Base-by-base conservation (phyloP, 2,888 invertebrate genomes). In the Oconnorella tubifera region DNA sequence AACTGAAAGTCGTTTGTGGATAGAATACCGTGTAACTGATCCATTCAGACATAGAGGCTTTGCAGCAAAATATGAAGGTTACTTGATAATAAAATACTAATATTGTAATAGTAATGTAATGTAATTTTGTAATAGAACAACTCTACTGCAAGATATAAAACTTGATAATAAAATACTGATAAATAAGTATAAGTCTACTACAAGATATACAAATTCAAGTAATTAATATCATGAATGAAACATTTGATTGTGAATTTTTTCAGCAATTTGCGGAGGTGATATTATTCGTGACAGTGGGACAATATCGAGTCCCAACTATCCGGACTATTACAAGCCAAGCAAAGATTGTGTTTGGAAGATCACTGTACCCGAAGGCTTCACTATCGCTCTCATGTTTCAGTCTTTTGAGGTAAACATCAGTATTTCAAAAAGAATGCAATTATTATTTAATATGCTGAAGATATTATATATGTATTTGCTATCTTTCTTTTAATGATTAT, bases 291-390 rank as follows among this genome's bases (percentile, higher is more conserved):
- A 94, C 73, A 79, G 83, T 29, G 80, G 80, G 10, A 91, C 92
- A 70, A 82, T 98, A 68, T 95, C 97, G 78, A 97, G 96, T 1
- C 98, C 98, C 0, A 96, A 96, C 83, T 99, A 94, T 81, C 99
- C 99, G 1, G 92, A 98, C 75, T 94, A 96, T 76, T 99, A 99
- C 82, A 89, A 93, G 75, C 90, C 92, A 0, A 93, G 92, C 79
- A 96, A 97, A 78, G 92, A 95, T 74, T 99, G 98, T 80, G 86
- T 96, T 50, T 99, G 99, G 99, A 89, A 88, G 77, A 88, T 99
- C 48, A 90, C 92, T 0, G 97, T 97, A 0, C 92, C 95, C 2
- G 89, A 90, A 78, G 90, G 89, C 65, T 91, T 88, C 80, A 87
- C 90, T 84, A 91, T 92, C 31, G 94, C 94, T 0, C 85, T 99